A percentile compares a stretch with the other conserved stretches of the same genome.
These are phyloP conservation scores for Caenorhabditis angaria DNA, from an alignment of 2,888 invertebrate genomes.

Conservation along the genomic window DNA sequence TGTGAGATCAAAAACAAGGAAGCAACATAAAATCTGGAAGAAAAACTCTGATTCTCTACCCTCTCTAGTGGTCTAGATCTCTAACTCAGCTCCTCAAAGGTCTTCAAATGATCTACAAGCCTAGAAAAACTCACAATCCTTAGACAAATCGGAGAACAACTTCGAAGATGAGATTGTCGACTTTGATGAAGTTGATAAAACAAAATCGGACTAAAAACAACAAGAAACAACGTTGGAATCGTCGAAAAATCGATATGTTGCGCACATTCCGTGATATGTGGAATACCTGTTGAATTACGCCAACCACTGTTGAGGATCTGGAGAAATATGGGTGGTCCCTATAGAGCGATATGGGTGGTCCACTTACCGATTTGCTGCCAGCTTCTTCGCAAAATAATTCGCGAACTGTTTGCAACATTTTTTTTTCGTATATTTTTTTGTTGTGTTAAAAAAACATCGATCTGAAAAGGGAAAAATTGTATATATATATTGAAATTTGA, in stretches of 20 bases:
- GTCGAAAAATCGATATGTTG: conserved; percentile 65
- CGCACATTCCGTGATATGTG: conserved; percentile 57
- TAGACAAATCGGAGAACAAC: conserved; percentile 59
- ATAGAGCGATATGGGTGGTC: too few relatives aligned
- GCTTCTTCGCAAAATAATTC: conserved; percentile 37
- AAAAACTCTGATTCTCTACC: too few relatives aligned
- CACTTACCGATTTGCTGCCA: conserved; percentile 28
- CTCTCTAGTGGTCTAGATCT: too few relatives aligned
- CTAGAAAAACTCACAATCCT: conserved; percentile 61
- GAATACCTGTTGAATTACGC: conserved; percentile 44
- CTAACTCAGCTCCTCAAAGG: neutral
- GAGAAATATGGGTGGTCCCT: conserved; percentile 10
- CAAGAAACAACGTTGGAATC: conserved; percentile 62
- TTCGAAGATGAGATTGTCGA: conserved; percentile 49
- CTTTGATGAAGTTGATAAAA: conserved; percentile 63
- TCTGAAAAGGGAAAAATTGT: neutral
- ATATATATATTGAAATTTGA: too few relatives aligned
- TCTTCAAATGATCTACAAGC: too few relatives aligned
- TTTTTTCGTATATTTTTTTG: too few relatives aligned
- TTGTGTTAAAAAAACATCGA: neutral
- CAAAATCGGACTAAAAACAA: conserved; percentile 58
- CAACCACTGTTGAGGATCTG: conserved; percentile 49
- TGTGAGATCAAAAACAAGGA: conserved; percentile 53
- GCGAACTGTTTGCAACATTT: conserved; percentile 40
- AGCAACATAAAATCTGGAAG: conserved; percentile 45